Base-by-base conservation (phyloP, 1,140 invertebrate genomes). In the Cydia fagiglandana region DNA sequence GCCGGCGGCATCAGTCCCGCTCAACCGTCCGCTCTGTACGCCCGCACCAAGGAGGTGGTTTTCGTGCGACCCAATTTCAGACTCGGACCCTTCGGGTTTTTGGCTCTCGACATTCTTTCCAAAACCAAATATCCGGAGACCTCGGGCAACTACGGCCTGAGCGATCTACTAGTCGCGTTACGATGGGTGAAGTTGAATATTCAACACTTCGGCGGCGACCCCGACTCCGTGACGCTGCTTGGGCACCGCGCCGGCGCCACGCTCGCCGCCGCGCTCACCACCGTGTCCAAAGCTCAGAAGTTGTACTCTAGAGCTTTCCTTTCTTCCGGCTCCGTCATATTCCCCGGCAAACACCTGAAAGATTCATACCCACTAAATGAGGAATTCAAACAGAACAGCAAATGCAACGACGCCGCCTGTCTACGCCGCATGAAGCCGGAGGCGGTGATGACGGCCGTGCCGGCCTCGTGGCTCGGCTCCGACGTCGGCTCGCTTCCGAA, bases 71-170 rank as follows among this genome's bases (percentile, higher is more conserved):
- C 97, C 3, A 97, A 97, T 78, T 97, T 98, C 86, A 94, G 96
- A 80, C 81, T 97, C 64, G 96, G 96, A 2, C 92, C 95, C 13
- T 95, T 98, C 17, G 97, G 97, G 9, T 98, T 98, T 85, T 90
- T 98, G 2, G 95, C 97, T 0, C 88, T 95, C 0, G 95, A 96
- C 50, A 93, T 94, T 0, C 85, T 98, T 0, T 95, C 96, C 0
- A 94, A 95, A 78, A 91, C 95, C 0, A 94, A 95, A 20, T 95
- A 97, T 87, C 96, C 96, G 0, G 94, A 91, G 6, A 96, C 95
- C 0, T 97, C 97, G 0, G 97, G 97, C n/a, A 98, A 98, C 84
- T 98, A 98, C 84, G 97, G 96, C 0, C 92, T 98, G 0, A 96
- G 96, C 4, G 97, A 98, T 82, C 95, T 98, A 17, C 86, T 97